phyloP scores from a whole-genome alignment of 1,140 invertebrate genomes.

The Samia ricini region DNA sequence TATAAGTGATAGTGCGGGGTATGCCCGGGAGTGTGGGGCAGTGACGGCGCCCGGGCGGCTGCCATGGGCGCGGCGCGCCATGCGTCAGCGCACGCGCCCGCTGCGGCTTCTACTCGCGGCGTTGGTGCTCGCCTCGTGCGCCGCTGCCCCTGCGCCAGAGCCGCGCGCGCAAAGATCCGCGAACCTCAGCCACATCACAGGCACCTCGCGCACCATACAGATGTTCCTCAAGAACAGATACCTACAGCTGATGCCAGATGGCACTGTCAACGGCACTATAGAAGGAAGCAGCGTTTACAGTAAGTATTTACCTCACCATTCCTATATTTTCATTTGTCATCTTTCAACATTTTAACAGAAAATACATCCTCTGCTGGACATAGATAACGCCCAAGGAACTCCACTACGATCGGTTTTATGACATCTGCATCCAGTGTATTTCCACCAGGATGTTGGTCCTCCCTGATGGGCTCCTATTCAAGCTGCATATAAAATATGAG shows the following conservation, averaged over 20 bases:
- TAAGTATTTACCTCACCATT: conserved; percentile 80
- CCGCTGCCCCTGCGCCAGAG: conserved; percentile 66
- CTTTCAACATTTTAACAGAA: no score
- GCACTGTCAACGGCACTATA: conserved; percentile 87
- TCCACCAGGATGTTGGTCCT: no score
- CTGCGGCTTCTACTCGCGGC: conserved; percentile 64
- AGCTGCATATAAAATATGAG: no score
- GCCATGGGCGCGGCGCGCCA: conserved; percentile 73
- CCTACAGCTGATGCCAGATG: conserved; percentile 87
- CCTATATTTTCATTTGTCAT: no score
- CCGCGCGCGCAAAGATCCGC: conserved; percentile 81
- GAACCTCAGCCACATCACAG: conserved; percentile 85
- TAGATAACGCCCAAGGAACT: no score
- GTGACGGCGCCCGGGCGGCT: conserved; percentile 69
- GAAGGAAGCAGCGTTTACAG: conserved; percentile 88
- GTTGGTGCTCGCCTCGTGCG: conserved; percentile 61
- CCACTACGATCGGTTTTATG: no score
- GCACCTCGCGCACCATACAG: conserved; percentile 85
- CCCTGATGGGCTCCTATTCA: no score
- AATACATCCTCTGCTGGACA: no score
- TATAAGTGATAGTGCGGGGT: conserved; percentile 25
- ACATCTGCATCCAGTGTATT: no score
- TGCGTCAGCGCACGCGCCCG: conserved; percentile 63
- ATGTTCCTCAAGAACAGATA: conserved; percentile 89
- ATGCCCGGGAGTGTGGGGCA: conserved; percentile 51